Base-by-base conservation (phyloP, 2,888 invertebrate genomes). In the Folsomia candida region DNA sequence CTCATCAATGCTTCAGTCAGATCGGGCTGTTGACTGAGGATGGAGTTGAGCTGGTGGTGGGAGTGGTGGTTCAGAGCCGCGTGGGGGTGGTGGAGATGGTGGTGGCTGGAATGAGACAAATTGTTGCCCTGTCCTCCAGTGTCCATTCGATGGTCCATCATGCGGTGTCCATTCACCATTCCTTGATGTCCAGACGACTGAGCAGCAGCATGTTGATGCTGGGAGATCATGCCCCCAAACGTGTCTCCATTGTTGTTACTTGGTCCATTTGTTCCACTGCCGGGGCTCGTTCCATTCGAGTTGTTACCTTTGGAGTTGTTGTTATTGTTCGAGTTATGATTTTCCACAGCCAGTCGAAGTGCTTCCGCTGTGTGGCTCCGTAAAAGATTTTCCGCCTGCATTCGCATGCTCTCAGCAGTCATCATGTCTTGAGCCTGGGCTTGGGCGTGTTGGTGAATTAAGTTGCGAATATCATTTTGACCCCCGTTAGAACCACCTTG, bases 361-460 rank as follows among this genome's bases (percentile, higher is more conserved):
- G 91, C 90, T 0, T 92, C 92, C 83, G 93, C 93, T 83, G 93
- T 93, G 81, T 94, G 93, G 79, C 91, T 91, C 81, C 93, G 86
- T 25, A 94, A 85, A 66, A 93, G 85, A 9, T 76, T 77, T 68
- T 80, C 80, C 1, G 78, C 77, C 64, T 79, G 79, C 63, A 79
- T 72, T 51, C 80, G 65, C 68, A 80, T 78, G 0, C 91, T 91
- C 83, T 92, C 92, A 1, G 91, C 91, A 81, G 92, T 92, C 78
- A 85, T 85, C 85, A 91, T 89, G 9, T 77, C 77, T 59, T 59
- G 59, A 29, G 47, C 63, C 63, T 64, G 63, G 22, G 71, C 63
- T 37, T 67, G 62, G 51, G 66, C 64, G 26, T 75, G 77, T 58
- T 78, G 79, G 68, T 80, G 80, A 62, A 79, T 75, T 28, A 79